These are phyloP conservation scores for Pollenia amentaria DNA, from an alignment of 2,888 invertebrate genomes.

Conservation along the genomic window DNA sequence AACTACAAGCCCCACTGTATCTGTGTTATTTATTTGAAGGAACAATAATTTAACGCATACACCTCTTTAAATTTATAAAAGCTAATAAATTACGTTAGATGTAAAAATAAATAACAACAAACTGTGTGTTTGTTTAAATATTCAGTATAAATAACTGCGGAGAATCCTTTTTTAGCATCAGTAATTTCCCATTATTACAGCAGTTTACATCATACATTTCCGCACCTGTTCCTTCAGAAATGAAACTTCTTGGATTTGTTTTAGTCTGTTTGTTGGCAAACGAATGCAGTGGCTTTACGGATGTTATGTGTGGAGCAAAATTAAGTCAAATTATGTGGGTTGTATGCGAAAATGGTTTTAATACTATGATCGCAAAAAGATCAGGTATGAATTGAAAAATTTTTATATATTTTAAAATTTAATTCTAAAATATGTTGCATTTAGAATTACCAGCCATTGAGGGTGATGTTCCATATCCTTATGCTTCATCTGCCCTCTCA, in stretches of 20 bases:
- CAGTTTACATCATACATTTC: neutral
- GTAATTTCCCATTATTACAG: slow-evolving; percentile 1
- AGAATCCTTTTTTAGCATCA: neutral
- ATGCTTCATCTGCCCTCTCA: neutral
- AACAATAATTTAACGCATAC: no score
- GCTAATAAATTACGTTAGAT: neutral
- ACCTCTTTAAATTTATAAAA: neutral
- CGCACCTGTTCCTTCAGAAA: neutral
- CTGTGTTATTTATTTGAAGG: neutral
- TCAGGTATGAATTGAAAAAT: slow-evolving; percentile 21
- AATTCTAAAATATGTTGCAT: neutral
- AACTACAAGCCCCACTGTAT: neutral
- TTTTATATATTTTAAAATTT: no score
- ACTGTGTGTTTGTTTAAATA: neutral
- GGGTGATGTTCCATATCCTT: neutral
- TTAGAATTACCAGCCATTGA: neutral
- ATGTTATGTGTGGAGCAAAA: slow-evolving; percentile 19
- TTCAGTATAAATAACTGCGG: slow-evolving; percentile 41
- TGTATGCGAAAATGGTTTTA: slow-evolving; percentile 42
- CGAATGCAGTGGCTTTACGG: neutral
- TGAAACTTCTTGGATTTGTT: slow-evolving; percentile 34
- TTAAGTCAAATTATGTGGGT: slow-evolving; percentile 20
- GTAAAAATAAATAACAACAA: neutral
- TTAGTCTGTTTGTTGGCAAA: neutral
- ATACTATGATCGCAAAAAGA: slow-evolving; percentile 29